These are phyloP conservation scores for Silvanus unidentatus DNA, from an alignment of 2,888 invertebrate species.

Conservation along the genomic window DNA sequence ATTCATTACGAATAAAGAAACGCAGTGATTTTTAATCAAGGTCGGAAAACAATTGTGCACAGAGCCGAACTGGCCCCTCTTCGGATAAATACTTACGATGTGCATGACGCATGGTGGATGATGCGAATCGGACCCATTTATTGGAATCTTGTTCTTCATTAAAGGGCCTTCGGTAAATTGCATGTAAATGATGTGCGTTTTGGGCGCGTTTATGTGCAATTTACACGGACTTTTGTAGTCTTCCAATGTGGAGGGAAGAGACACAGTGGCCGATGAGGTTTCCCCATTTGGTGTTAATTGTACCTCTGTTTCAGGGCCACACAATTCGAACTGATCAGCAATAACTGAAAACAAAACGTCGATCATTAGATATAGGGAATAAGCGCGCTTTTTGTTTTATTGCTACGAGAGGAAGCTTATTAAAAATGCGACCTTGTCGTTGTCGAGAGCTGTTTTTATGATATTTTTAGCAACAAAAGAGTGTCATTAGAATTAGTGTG, in stretches of 20 bases:
- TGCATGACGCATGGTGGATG: slow-evolving; percentile 2
- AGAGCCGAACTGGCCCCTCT: too few relatives aligned
- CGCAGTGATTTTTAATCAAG: not conserved
- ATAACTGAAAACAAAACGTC: slow-evolving; percentile 19
- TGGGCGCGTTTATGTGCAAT: slow-evolving; percentile 31
- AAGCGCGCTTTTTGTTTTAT: too few relatives aligned
- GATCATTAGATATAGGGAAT: too few relatives aligned
- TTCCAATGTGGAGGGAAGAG: slow-evolving; percentile 18
- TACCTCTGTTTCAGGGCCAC: slow-evolving; percentile 25
- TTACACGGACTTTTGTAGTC: slow-evolving; percentile 21
- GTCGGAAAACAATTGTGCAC: too few relatives aligned
- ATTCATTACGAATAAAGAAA: slow-evolving; percentile 9
- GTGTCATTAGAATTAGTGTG: too few relatives aligned
- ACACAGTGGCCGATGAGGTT: slow-evolving; percentile 25
- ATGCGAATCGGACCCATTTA: too few relatives aligned
- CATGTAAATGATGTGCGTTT: slow-evolving; percentile 34
- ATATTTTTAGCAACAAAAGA: too few relatives aligned
- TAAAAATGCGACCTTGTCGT: too few relatives aligned
- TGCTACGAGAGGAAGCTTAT: too few relatives aligned
- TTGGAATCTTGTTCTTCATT: too few relatives aligned
- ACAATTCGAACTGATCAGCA: slow-evolving; percentile 17
- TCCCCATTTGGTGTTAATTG: slow-evolving; percentile 23
- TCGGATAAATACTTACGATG: slow-evolving; percentile 6
- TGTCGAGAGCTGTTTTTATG: too few relatives aligned
- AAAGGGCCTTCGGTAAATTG: slow-evolving; percentile 17